Base-by-base conservation (phyloP, 2,797 vertebrate genomes). In the Peromyscus eremicus region DNA sequence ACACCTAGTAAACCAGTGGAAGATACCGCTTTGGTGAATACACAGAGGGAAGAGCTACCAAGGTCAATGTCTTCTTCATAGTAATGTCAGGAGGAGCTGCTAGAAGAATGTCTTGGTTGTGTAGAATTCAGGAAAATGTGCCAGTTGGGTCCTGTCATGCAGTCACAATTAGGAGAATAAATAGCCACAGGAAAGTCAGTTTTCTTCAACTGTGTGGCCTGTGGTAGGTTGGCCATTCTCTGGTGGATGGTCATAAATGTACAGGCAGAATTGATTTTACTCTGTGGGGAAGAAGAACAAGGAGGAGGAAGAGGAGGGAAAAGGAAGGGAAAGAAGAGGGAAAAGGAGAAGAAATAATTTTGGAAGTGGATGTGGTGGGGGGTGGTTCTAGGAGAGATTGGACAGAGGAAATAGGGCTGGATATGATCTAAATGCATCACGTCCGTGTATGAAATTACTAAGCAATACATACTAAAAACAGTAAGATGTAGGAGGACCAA, bases 1-100 rank as follows among this genome's bases (percentile, higher is more conserved):
- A 55, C 3, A 7, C 14, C 49, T 66, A 2, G 0, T 13, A 57
- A 49, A 1, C 8, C 6, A 7, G 1, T 1, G 16, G 52, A 27
- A 68, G 70, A n/a, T 46, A 27, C 17, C 29, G 3, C 40, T 40
- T 68, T 89, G 19, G 5, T 60, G 52, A 75, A 2, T 32, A 43
- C 11, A 71, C 5, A 6, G 4, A 60, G 55, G 16, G n/a, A n/a
- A 8, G 3, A 32, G 7, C 34, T 60, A 34, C 12, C 27, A 76
- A 34, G 0, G 9, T 40, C 37, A 57, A 11, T 14, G 9, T 57
- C 16, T 13, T 23, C 25, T 19, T 60, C 23, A 75, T 21, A 88
- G 52, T 2, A 57, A 46, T 60, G 55, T 40, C 17, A 34, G 37
- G 21, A 37, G 37, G 23, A 32, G 2, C 16, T 73, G 49, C 52